A percentile compares a stretch with the other conserved stretches of the same genome.
Conservation (phyloP, 1,140 invertebrate genomes). For the Drosophila parabipectinata region DNA sequence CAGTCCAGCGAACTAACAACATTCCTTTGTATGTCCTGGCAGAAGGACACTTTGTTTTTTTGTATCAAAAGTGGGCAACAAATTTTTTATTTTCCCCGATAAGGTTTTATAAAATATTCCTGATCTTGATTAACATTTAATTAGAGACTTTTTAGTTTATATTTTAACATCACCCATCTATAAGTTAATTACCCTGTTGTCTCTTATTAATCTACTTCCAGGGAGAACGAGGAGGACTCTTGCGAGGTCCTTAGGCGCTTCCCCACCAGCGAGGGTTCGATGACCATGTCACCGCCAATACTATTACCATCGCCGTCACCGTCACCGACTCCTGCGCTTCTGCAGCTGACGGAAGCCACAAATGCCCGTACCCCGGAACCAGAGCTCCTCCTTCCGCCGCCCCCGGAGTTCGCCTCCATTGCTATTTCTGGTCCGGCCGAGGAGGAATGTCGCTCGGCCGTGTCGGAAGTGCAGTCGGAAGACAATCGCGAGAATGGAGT, state of each 20-base stretch:
- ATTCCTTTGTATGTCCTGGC: slow-evolving; percentile 11
- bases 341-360: slow-evolving; percentile 65
- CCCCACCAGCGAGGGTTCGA: slow-evolving; percentile 59
- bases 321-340: slow-evolving; percentile 11
- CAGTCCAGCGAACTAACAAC: slow-evolving; percentile 35
- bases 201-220: slow-evolving; percentile 15
- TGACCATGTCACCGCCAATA: slow-evolving; percentile 64
- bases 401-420: slow-evolving; percentile 12
- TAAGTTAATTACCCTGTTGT: not conserved
- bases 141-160: too few species aligned
- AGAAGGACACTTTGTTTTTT: not conserved
- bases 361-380: slow-evolving; percentile 64
- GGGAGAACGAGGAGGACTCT: slow-evolving; percentile 59
- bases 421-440: slow-evolving; percentile 10
- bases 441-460: slow-evolving; percentile 50
- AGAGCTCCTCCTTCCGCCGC: slow-evolving; percentile 10
- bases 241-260: slow-evolving; percentile 45
- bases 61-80: not conserved
- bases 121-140: too few species aligned
- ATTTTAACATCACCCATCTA: not conserved
- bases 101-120: not conserved
- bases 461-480: slow-evolving; percentile 73
- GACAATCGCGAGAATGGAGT: slow-evolving; percentile 25
- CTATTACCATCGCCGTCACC: slow-evolving; percentile 18
- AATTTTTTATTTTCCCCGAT: not conserved